These are phyloP conservation scores for Cassiopea xamachana DNA, from an alignment of 30 jellyfish, hydroid and myxozoan genomes.

Conservation along the genomic window DNA sequence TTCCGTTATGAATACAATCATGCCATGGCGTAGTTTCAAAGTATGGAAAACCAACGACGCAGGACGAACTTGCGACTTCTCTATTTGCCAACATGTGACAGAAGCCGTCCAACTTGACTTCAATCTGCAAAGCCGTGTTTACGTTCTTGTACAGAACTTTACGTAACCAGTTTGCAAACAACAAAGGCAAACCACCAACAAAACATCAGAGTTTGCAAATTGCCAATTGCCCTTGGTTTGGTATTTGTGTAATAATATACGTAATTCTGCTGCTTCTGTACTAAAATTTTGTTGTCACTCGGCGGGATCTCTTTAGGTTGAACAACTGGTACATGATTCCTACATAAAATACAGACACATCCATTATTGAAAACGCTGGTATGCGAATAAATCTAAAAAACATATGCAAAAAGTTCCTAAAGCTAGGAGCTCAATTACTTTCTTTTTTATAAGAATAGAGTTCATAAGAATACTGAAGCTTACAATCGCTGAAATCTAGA, in stretches of 20 bases:
- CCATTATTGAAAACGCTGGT: no score
- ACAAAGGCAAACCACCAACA: slow-evolving; percentile 31
- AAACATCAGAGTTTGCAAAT: neutral
- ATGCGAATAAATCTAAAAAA: no score
- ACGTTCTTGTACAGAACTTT: neutral
- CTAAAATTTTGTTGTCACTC: neutral
- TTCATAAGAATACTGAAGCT: no score
- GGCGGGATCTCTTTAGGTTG: neutral
- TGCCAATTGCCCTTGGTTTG: neutral
- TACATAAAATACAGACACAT: neutral
- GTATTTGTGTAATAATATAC: slow-evolving; percentile 65
- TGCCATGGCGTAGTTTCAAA: neutral
- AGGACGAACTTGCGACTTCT: neutral
- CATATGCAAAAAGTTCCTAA: no score
- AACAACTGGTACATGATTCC: neutral
- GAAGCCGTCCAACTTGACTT: neutral
- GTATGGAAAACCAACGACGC: neutral
- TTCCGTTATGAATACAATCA: neutral
- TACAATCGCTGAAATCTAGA: no score
- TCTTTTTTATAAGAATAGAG: no score
- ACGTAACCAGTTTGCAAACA: slow-evolving; percentile 55
- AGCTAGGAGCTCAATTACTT: no score
- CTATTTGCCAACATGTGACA: neutral
- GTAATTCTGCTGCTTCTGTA: slow-evolving; percentile 6
- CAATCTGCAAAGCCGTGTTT: neutral